A percentile compares a stretch with the other conserved stretches of the same genome.
phyloP scores from a whole-genome alignment of 2,797 vertebrate species.

The Platyrinchus mystaceus region DNA sequence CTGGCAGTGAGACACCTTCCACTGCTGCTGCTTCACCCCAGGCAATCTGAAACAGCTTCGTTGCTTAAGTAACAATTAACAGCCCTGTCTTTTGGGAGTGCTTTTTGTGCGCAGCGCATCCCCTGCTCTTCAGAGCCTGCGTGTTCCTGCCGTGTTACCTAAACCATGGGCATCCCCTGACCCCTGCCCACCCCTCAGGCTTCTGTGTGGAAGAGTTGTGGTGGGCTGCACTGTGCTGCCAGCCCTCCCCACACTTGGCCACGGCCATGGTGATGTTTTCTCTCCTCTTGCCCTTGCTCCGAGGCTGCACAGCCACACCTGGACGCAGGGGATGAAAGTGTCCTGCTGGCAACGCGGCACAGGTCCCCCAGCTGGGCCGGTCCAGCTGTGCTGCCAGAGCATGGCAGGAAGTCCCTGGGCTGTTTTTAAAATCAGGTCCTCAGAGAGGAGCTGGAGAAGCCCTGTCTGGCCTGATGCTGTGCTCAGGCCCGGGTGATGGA shows the following conservation, averaged over 20 bases:
- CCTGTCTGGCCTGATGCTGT: rapidly evolving
- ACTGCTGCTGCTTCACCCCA: neutral
- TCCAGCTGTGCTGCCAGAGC: neutral
- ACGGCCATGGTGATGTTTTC: rapidly evolving
- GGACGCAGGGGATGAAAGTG: rapidly evolving
- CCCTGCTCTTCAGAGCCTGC: neutral
- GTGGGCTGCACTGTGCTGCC: rapidly evolving
- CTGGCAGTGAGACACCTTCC: neutral
- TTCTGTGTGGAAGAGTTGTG: rapidly evolving
- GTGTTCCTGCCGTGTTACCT: rapidly evolving
- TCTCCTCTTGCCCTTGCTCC: neutral
- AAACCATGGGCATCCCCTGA: neutral
- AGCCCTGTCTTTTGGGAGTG: constrained; percentile 13
- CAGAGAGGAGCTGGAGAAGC: neutral
- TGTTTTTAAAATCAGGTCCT: neutral
- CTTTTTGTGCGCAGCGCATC: neutral
- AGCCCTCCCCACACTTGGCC: neutral
- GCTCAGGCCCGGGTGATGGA: rapidly evolving
- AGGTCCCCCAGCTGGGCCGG: rapidly evolving
- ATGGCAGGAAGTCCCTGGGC: neutral
- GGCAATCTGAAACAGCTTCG: constrained; percentile 51
- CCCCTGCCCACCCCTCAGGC: neutral
- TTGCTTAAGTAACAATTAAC: constrained; percentile 66
- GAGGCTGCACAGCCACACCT: rapidly evolving
- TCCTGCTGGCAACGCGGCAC: rapidly evolving